These are phyloP conservation scores for Anthophora plumipes DNA, from an alignment of 2,888 invertebrate genomes.

Conservation along the genomic window DNA sequence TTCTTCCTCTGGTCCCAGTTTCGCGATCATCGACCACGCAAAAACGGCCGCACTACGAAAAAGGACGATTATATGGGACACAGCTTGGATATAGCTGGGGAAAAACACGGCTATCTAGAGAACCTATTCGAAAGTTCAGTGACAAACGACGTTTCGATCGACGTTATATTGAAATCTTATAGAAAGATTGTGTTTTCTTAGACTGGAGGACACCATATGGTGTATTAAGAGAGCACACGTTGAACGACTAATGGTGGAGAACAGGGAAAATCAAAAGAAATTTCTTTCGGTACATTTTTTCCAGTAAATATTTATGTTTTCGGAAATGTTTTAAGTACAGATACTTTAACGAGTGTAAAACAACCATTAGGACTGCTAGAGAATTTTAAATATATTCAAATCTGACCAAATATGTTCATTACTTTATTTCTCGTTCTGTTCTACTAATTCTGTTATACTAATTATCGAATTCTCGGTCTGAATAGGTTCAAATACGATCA, in stretches of 20 bases:
- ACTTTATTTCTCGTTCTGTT: no score
- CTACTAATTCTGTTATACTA: no score
- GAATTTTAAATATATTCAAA: no score
- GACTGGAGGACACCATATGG: conserved; percentile 64
- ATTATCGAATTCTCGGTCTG: no score
- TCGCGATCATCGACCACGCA: neutral
- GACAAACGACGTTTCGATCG: conserved; percentile 66
- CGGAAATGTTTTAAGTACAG: no score
- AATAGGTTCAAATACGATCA: no score
- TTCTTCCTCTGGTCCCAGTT: neutral
- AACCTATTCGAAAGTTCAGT: conserved; percentile 32
- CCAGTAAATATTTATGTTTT: no score
- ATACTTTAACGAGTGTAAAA: no score
- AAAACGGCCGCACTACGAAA: neutral
- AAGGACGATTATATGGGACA: neutral
- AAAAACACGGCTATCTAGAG: conserved; percentile 15
- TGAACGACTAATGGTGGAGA: conserved; percentile 30
- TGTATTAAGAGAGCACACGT: conserved; percentile 58
- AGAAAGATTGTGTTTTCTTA: conserved; percentile 63
- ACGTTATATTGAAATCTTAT: conserved; percentile 70
- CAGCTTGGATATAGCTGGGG: neutral
- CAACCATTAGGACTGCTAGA: no score
- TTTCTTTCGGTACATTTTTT: no score
- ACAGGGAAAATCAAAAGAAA: no score
- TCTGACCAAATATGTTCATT: no score